A percentile compares a stretch with the other conserved stretches of the same genome.
Evolutionary conservation across 1,140 invertebrate species (phyloP).

Genomic region (Ips typographus): DNA sequence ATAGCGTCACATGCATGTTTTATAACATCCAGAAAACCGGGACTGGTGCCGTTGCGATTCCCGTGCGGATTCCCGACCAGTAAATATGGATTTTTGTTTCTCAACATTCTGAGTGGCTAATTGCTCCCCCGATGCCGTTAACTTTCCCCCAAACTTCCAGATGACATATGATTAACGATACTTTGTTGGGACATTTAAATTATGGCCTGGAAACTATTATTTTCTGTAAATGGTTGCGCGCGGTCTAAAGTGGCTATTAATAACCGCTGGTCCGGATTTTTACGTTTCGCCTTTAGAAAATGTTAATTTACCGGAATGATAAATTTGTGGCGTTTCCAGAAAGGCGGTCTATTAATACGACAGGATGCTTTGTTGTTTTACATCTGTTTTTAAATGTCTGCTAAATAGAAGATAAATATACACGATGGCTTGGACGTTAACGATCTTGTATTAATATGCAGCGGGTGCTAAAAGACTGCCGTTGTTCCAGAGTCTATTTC

Average conservation of each 20-base stretch:
- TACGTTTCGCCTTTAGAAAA: constrained; percentile 3
- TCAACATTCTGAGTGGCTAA: constrained; percentile 11
- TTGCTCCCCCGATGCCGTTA: constrained; percentile 2
- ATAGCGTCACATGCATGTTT: background rate
- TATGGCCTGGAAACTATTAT: constrained; percentile 9
- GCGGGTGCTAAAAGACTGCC: no score
- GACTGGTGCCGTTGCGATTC: background rate
- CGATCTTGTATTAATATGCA: background rate
- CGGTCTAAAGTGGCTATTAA: constrained; percentile 7
- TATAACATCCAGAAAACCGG: background rate
- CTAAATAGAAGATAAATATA: constrained; percentile 6
- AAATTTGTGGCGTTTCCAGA: background rate
- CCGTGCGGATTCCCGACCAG: background rate
- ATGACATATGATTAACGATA: constrained; percentile 14
- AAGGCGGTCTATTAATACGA: constrained; percentile 5
- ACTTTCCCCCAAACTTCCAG: constrained; percentile 5
- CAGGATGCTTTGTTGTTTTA: constrained; percentile 6
- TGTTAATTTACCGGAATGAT: constrained; percentile 5
- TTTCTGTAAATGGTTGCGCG: background rate
- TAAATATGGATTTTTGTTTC: constrained; percentile 12
- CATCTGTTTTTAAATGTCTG: background rate
- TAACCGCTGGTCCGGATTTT: constrained; percentile 5
- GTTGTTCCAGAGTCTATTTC: no score
- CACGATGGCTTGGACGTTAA: background rate
- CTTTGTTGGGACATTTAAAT: constrained; percentile 13